Percentiles rank a stretch among this genome's conserved stretches.
phyloP scores from a whole-genome alignment of 2,113 vertebrate species.

The Microtus richardsoni region DNA sequence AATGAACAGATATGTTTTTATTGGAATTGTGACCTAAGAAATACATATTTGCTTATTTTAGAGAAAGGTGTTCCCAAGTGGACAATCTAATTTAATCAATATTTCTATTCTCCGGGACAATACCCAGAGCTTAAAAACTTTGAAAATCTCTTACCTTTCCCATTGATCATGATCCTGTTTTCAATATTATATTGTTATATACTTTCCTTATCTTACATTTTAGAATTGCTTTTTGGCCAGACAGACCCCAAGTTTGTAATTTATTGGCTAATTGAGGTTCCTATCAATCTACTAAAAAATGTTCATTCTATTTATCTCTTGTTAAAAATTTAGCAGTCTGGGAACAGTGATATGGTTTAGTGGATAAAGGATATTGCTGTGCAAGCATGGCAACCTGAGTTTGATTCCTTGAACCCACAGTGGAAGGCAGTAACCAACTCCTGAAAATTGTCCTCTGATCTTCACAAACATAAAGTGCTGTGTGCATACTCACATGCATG shows the following conservation, averaged over 20 bases:
- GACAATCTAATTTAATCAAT: constrained; percentile 8
- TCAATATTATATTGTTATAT: constrained; percentile 16
- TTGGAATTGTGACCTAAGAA: constrained; percentile 28
- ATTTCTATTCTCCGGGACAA: background rate
- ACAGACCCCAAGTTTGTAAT: background rate
- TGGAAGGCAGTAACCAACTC: background rate
- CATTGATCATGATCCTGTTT: background rate
- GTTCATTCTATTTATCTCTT: background rate
- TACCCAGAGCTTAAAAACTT: background rate
- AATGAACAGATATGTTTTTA: background rate
- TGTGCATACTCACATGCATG: no score
- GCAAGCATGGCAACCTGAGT: background rate
- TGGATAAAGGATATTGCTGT: background rate
- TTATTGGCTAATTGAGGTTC: background rate
- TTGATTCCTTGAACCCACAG: background rate
- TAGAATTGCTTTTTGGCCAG: background rate
- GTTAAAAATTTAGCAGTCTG: background rate
- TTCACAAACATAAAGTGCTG: no score
- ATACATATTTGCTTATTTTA: background rate
- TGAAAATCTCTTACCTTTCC: background rate
- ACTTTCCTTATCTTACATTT: background rate
- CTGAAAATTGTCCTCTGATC: background rate
- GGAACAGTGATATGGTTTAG: no score
- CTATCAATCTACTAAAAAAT: background rate
- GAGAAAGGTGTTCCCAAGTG: background rate